Conservation (phyloP, 1,140 invertebrate species). For the Penaeus vannamei region DNA sequence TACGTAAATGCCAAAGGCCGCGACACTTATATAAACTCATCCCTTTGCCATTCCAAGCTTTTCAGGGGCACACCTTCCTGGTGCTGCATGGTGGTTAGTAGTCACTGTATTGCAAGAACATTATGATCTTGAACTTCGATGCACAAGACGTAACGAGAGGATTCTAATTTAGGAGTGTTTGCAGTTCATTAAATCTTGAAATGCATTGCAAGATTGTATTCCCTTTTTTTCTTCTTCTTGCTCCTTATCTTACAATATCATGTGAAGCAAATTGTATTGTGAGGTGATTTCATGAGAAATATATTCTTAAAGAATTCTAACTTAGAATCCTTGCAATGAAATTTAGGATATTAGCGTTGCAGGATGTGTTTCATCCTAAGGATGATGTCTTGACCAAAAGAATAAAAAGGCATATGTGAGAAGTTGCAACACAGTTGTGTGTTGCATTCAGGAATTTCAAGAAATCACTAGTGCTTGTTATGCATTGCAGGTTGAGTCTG, state of each 20-base stretch:
- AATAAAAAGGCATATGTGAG: too few relatives aligned
- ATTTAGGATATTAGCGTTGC: slow-evolving; percentile 41
- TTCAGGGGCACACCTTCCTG: slow-evolving; percentile 49
- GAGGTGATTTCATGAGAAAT: slow-evolving; percentile 28
- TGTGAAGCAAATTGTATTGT: slow-evolving; percentile 4
- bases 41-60: slow-evolving; percentile 63
- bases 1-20: too few relatives aligned
- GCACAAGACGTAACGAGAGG: too few relatives aligned
- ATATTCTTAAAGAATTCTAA: slow-evolving; percentile 28
- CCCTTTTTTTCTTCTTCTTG: slow-evolving; percentile 33
- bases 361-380: slow-evolving; percentile 58
- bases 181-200: too few relatives aligned
- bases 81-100: slow-evolving; percentile 50
- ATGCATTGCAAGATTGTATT: too few relatives aligned
- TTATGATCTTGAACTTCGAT: too few relatives aligned
- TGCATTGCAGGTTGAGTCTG: too few relatives aligned
- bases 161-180: too few relatives aligned
- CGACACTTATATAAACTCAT: neutral
- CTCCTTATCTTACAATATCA: slow-evolving; percentile 4
- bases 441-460: too few relatives aligned
- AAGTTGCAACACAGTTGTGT: too few relatives aligned
- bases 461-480: too few relatives aligned
- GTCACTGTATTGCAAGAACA: slow-evolving; percentile 39
- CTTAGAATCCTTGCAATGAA: slow-evolving; percentile 29
- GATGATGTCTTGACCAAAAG: slow-evolving; percentile 35